phyloP scores from a whole-genome alignment of 2,113 vertebrate genomes.

The Engraulis encrasicolus region DNA sequence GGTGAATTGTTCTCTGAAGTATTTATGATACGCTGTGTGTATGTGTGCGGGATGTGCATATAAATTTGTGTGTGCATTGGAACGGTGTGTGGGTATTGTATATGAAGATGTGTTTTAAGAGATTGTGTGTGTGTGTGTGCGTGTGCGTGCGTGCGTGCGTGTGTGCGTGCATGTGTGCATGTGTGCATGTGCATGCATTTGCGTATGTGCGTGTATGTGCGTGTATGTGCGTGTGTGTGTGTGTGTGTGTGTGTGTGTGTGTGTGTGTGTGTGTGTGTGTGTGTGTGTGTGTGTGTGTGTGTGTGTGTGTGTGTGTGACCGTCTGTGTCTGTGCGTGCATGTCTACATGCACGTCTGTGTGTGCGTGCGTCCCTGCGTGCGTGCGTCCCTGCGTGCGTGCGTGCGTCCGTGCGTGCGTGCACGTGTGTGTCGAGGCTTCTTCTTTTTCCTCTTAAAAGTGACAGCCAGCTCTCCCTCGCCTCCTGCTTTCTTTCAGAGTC shows the following conservation, averaged over 20 bases:
- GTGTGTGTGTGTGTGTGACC: not conserved
- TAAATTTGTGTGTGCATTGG: not conserved
- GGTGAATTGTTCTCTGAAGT: constrained; percentile 76
- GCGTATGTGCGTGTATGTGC: constrained; percentile 29
- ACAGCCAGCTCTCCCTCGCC: constrained; percentile 53
- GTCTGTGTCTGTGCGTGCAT: not conserved
- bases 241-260: not conserved
- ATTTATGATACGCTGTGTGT: constrained; percentile 69
- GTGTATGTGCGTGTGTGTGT: constrained; percentile 14
- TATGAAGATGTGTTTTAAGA: too few species aligned
- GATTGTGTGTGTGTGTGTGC: not conserved
- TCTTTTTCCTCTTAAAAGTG: constrained; percentile 59
- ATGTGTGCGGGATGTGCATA: not conserved
- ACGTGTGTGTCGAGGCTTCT: constrained; percentile 36
- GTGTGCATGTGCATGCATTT: constrained; percentile 30
- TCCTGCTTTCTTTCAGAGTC: constrained; percentile 36
- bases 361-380: not conserved
- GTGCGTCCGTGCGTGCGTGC: not conserved
- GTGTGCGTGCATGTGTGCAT: not conserved
- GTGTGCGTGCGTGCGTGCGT: not conserved
- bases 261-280: not conserved
- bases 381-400: not conserved
- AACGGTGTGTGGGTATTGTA: not conserved
- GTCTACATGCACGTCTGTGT: constrained; percentile 24
- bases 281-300: not conserved